Percentiles rank a stretch among this genome's conserved stretches.
phyloP scores from a whole-genome alignment of 2,797 vertebrate species.

The Falco biarmicus region DNA sequence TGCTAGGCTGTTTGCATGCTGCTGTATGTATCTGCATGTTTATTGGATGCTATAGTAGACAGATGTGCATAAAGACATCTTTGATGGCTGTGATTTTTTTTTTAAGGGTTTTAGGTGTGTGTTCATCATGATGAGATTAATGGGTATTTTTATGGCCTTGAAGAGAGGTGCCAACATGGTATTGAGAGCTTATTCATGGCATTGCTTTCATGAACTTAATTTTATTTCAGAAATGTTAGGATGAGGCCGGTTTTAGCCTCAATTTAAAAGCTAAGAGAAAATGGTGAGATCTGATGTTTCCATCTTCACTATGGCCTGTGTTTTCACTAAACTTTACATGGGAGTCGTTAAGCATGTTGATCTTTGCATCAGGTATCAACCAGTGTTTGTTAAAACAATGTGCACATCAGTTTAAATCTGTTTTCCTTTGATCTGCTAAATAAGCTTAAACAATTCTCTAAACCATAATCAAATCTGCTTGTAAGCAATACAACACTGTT shows the following conservation, averaged over 20 bases:
- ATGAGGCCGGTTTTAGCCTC: background rate
- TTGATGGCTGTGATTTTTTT: background rate
- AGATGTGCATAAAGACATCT: background rate
- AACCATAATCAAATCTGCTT: slow-evolving; percentile 26
- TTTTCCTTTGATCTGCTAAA: slow-evolving; percentile 7
- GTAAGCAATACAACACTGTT: slow-evolving; percentile 32
- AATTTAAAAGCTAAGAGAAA: background rate
- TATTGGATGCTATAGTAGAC: background rate
- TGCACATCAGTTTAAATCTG: background rate
- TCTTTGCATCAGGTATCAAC: background rate
- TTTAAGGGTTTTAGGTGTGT: background rate
- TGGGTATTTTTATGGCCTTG: background rate
- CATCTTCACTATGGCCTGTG: background rate
- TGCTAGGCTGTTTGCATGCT: slow-evolving; percentile 53
- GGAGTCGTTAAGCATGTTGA: background rate
- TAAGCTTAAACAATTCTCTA: slow-evolving; percentile 5
- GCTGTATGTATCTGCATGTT: slow-evolving; percentile 43
- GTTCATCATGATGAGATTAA: background rate
- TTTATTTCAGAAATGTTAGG: background rate
- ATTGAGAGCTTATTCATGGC: background rate
- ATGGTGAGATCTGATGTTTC: background rate
- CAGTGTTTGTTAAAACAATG: background rate
- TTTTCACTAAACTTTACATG: background rate
- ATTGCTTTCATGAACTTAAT: background rate
- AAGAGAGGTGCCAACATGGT: background rate